Base-by-base conservation (phyloP, 2,113 vertebrate species). In the Percina caprodes region DNA sequence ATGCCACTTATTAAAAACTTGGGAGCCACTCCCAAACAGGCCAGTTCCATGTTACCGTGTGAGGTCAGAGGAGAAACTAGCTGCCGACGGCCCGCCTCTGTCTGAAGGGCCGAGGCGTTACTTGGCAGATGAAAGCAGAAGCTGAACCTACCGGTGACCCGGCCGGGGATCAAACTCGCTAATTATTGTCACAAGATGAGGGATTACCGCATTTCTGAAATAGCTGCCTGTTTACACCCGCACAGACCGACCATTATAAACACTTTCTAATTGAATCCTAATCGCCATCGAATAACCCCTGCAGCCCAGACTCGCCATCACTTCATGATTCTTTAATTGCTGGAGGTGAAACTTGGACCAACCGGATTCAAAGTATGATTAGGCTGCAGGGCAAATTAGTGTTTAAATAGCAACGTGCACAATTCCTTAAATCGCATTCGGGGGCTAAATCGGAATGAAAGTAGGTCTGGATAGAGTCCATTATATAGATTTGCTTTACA, bases 231-330 rank as follows among this genome's bases (percentile, higher is more conserved):
- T 98, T 98, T 99, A 97, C 96, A 95, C 95, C 94, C 93, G 90
- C 90, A 91, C 94, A 97, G 96, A 93, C 92, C 94, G 86, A 79
- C 95, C 90, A 90, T 95, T 95, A 96, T 98, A 98, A 99, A 97
- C 96, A 95, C 97, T 97, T 99, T 97, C 96, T 99, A 99, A 99
- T 99, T 97, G 97, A 98, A 97, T 97, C 97, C 95, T 99, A 98
- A 99, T 99, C 96, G 95, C 96, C 94, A 96, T 97, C 96, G 92
- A 97, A 99, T 98, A 96, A 96, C 96, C 92, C 93, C 39, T 11
- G 39, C 94, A 92, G 96, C 92, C 94, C 96, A 95, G 92, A 93
- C 95, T 96, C 95, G 89, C 93, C 95, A 94, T 94, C 95, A 92
- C 94, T 96, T 97, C 95, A 97, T 96, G 96, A 96, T 96, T 96